Evolutionary conservation across 37 sponge, comb jelly and placozoan species (phyloP).

Genomic region (Aplysina aerophoba): DNA sequence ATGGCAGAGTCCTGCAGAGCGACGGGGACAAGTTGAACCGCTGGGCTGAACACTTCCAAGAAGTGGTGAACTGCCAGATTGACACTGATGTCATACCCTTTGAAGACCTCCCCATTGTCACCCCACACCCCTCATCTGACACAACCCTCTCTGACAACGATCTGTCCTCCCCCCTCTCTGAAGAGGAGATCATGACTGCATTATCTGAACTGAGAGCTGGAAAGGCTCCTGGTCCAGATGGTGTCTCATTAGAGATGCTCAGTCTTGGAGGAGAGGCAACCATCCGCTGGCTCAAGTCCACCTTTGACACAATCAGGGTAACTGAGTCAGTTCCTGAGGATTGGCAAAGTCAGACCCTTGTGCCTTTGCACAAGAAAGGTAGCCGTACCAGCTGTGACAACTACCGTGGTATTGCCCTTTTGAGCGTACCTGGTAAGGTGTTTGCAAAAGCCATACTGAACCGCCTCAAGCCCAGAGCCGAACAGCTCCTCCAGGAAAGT

Average conservation of each 20-base stretch:
- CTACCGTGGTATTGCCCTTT: constrained; percentile 15
- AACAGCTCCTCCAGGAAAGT: too few relatives aligned
- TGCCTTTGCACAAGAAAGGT: constrained; percentile 19
- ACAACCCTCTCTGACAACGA: not conserved
- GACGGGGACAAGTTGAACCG: not conserved
- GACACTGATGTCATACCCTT: not conserved
- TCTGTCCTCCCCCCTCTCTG: not conserved
- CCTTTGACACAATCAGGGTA: not conserved
- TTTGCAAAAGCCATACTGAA: constrained; percentile 4
- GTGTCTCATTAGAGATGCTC: not conserved
- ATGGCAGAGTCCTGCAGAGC: not conserved
- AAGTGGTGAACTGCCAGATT: not conserved
- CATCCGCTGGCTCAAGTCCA: not conserved
- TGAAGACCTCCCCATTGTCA: not conserved
- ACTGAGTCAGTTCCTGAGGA: not conserved
- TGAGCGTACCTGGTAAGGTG: constrained; percentile 16
- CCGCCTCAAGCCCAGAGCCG: constrained; percentile 14
- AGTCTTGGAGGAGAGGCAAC: not conserved
- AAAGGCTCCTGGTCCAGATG: constrained; percentile 3
- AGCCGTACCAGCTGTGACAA: constrained; percentile 3
- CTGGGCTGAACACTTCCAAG: constrained; percentile 12
- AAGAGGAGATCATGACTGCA: not conserved
- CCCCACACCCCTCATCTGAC: not conserved
- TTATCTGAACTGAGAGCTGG: not conserved
- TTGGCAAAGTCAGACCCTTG: not conserved